Evolutionary conservation across 2,888 invertebrate species (phyloP), one percentile per base, ranked within the genome.

Genomic region (Euplexia lucipara): DNA sequence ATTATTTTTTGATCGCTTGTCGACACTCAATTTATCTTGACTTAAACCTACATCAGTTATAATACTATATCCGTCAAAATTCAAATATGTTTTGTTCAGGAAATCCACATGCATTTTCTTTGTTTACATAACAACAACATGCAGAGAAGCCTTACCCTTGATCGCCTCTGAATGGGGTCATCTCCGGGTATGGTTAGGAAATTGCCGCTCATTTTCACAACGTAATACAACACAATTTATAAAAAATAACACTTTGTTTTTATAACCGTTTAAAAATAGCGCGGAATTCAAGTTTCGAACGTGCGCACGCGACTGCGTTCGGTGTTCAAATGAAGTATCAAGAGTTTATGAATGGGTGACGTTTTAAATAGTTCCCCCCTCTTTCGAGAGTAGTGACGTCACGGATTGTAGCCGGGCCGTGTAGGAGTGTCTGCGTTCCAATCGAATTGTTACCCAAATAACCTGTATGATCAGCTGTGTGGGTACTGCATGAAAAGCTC

Each of bases 311-410:
- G 89, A 72, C 89, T 86, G 75, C 83, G 83, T 79, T 85, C 88
- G 80, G 82, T 83, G 79, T 84, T 86, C 83, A 83, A 93, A 90
- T 95, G 92, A 81, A 72, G 76, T 88, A 85, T 77, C 75, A 71
- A 59, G 81, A 83, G 82, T 92, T 95, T 89, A 93, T 95, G 95
- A 95, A 95, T 95, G 95, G 83, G 87, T 95, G 95, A 95, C 95
- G 95, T 91, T 91, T 91, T 90, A 92, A 91, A 92, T 92, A 91
- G 83, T 83, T 77, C 78, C 80, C 86, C 75, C 79, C 79, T 70
- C 86, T 70, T 75, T 59, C 64, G 66, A 66, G 68, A 81, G 57
- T 69, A 63, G 84, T 89, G 91, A 91, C 91, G 91, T 89, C 84
- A 85, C 73, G 54, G 62, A 79, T 82, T 78, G 84, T 79, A 80